Evolutionary conservation across 2,113 vertebrate genomes (phyloP).

Genomic region (Perca flavescens): DNA sequence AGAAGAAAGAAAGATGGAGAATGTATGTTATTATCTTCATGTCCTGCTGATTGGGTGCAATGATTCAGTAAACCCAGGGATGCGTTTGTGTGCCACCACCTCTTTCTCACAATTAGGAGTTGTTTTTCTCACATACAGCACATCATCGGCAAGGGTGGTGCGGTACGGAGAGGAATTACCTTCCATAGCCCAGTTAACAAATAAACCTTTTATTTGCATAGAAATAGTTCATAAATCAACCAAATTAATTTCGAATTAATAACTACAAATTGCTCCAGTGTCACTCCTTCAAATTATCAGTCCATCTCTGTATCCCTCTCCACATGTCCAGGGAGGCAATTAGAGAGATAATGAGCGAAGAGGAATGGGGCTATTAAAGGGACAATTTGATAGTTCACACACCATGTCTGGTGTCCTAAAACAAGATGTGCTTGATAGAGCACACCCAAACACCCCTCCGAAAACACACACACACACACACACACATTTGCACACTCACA

Average conservation of each 20-base stretch:
- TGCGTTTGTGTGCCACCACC: slow-evolving; percentile 71
- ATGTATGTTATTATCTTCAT: slow-evolving; percentile 84
- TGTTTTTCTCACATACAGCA: slow-evolving; percentile 70
- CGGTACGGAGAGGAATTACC: slow-evolving; percentile 31
- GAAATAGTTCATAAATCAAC: slow-evolving; percentile 7
- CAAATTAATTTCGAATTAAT: slow-evolving; percentile 22
- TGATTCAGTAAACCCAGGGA: slow-evolving; percentile 74
- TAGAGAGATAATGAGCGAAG: slow-evolving; percentile 67
- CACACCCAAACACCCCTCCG: slow-evolving; percentile 36
- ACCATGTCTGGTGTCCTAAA: slow-evolving; percentile 70
- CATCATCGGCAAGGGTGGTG: slow-evolving; percentile 76
- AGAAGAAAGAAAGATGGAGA: slow-evolving; percentile 59
- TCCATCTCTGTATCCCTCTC: slow-evolving; percentile 49
- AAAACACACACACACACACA: slow-evolving; percentile 29
- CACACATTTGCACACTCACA: slow-evolving; percentile 14
- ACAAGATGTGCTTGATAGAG: slow-evolving; percentile 76
- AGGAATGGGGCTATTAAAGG: slow-evolving; percentile 81
- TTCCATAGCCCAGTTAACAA: not conserved
- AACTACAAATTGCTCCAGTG: slow-evolving; percentile 36
- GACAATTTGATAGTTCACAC: slow-evolving; percentile 81
- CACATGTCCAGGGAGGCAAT: slow-evolving; percentile 48
- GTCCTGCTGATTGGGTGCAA: slow-evolving; percentile 76
- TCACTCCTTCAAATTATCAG: not conserved
- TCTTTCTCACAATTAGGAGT: slow-evolving; percentile 73
- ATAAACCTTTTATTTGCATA: not conserved